These are phyloP conservation scores for Lagodon rhomboides DNA, from an alignment of 2,797 vertebrate genomes.

Conservation along the genomic window DNA sequence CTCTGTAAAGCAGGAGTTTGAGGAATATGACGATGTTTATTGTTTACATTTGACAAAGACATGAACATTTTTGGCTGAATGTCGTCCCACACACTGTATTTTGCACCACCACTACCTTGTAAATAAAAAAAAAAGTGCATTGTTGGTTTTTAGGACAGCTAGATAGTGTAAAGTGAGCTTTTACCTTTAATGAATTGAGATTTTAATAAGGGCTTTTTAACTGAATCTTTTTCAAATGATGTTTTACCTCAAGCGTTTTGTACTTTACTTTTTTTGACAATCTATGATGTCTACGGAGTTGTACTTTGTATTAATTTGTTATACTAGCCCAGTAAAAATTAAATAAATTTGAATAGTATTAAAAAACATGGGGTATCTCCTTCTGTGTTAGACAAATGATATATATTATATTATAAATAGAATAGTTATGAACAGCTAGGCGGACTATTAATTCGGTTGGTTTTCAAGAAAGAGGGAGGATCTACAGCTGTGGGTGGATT, in stretches of 20 bases:
- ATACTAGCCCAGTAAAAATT: conserved; percentile 80
- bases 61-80: conserved; percentile 80
- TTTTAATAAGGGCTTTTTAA: conserved; percentile 85
- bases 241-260: conserved; percentile 86
- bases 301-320: conserved; percentile 86
- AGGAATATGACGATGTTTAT: conserved; percentile 67
- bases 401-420: neutral
- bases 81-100: conserved; percentile 84
- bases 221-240: conserved; percentile 79
- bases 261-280: conserved; percentile 85
- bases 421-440: neutral
- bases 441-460: neutral
- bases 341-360: conserved; percentile 74
- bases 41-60: conserved; percentile 83
- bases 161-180: conserved; percentile 78
- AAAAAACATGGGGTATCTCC: conserved; percentile 23
- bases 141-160: conserved; percentile 74
- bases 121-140: conserved; percentile 72
- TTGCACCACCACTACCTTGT: conserved; percentile 81
- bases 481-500: neutral
- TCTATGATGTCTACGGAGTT: conserved; percentile 82
- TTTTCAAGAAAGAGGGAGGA: neutral
- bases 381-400: conserved; percentile 18
- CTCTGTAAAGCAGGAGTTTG: conserved; percentile 58
- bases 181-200: conserved; percentile 70